Evolutionary conservation across 2,888 invertebrate species (phyloP), one percentile per base, ranked within the genome.

Genomic region (Lydus trimaculatus): DNA sequence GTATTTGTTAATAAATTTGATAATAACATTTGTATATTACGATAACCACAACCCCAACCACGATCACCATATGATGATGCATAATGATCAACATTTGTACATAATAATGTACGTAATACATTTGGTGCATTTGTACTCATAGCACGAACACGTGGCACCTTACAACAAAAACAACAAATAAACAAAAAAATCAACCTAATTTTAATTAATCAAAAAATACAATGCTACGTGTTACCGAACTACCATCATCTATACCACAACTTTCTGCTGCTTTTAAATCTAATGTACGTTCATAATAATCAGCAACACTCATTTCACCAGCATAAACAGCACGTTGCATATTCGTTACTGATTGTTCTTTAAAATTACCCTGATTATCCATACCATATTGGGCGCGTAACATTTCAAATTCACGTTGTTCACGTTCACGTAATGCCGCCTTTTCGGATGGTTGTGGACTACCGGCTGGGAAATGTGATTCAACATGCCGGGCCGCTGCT

Each of bases 31-130:
- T 96, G 96, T 85, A 94, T 91, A 85, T 96, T 96, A 78, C 96
- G 87, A 83, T 96, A 96, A 0, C 97, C 97, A 81, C 97, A 97
- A 2, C 96, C 96, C 95, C 96, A 97, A 9, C 96, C 96, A 77
- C 92, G 89, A 85, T 96, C 96, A 0, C 95, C 96, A 80, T 94
- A 95, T 0, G 94, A 94, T 56, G 94, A 93, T 1, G 94, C 94
- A 83, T 94, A 96, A 85, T 96, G 95, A 83, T 95, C 95, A 56
- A 94, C 92, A 0, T 91, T 91, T 28, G 92, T 92, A 84, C 95
- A 95, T 72, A 94, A 87, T 83, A 92, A 90, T 0, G 92, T 92
- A 80, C 90, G 88, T 64, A 88, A 87, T 66, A 94, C 91, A 78
- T 91, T 91, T 56, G 88, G 85, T 69, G 89, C 88, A 76, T 87